phyloP scores from a whole-genome alignment of 2,113 vertebrate genomes.

The Ochotona curzoniae region DNA sequence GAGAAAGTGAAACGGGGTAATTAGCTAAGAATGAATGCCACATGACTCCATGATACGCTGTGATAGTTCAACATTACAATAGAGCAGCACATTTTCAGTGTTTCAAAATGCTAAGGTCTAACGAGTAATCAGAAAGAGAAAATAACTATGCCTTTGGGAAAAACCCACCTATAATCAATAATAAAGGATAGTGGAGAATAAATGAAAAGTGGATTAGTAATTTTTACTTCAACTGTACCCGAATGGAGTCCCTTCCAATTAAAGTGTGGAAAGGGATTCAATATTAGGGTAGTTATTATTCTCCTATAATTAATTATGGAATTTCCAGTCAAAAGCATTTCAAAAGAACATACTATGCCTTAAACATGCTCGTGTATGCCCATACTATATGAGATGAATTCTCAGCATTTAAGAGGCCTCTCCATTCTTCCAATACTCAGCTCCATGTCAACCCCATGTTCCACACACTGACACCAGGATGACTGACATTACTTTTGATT shows the following conservation, averaged over 20 bases:
- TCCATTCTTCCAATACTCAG: constrained; percentile 71
- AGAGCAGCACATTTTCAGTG: background rate
- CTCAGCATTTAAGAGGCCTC: constrained; percentile 81
- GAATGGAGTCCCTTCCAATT: background rate
- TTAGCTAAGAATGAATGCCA: background rate
- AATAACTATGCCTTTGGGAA: constrained; percentile 1
- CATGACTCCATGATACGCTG: background rate
- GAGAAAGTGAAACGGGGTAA: background rate
- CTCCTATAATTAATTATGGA: constrained; percentile 14
- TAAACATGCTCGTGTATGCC: constrained; percentile 70
- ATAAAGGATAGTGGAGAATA: background rate
- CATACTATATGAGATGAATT: constrained; percentile 75
- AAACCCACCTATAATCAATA: background rate
- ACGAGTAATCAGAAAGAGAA: constrained; percentile 24
- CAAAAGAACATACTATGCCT: constrained; percentile 63
- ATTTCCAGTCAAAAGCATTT: constrained; percentile 36
- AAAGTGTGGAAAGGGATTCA: constrained; percentile 11
- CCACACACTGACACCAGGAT: constrained; percentile 76
- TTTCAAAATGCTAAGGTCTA: constrained; percentile 24
- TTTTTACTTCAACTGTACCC: constrained; percentile 16
- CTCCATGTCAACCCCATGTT: constrained; percentile 74
- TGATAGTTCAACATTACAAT: background rate
- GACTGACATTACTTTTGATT: constrained; percentile 81
- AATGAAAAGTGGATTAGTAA: background rate
- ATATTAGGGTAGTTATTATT: background rate